Conservation (phyloP, 2,113 vertebrate species). For the Lampris megalopsis region DNA sequence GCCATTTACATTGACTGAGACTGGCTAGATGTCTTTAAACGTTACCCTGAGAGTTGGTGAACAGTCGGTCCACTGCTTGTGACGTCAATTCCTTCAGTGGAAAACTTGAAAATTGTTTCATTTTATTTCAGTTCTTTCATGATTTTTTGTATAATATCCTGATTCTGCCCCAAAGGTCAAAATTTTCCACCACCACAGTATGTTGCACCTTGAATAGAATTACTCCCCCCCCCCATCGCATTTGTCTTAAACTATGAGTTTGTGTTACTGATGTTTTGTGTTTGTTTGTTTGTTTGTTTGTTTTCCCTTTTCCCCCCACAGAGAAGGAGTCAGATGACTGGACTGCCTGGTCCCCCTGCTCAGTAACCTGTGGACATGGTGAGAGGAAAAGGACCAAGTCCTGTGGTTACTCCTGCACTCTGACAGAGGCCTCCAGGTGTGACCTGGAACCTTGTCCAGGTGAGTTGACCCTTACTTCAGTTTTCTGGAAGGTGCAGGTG, state of each 20-base stretch:
- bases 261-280: neutral
- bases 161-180: too few species aligned
- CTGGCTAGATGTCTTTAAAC: slow-evolving; percentile 30
- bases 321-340: slow-evolving; percentile 90
- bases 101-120: slow-evolving; percentile 1
- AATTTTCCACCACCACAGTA: too few species aligned
- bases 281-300: neutral
- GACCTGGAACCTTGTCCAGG: slow-evolving; percentile 86
- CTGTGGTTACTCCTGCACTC: slow-evolving; percentile 89
- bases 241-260: too few species aligned
- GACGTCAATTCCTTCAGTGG: neutral
- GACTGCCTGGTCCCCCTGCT: slow-evolving; percentile 92
- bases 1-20: slow-evolving; percentile 33
- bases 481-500: neutral
- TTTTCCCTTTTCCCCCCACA: slow-evolving; percentile 40
- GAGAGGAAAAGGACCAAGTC: slow-evolving; percentile 88
- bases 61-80: neutral
- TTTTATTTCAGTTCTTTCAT: slow-evolving; percentile 1
- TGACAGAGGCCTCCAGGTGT: slow-evolving; percentile 87
- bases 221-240: too few species aligned
- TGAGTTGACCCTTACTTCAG: slow-evolving; percentile 57
- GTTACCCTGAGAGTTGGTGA: slow-evolving; percentile 18
- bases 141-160: neutral
- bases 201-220: too few species aligned
- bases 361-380: slow-evolving; percentile 86